Conservation (phyloP, 2,113 vertebrate species). For the Prochilodus magdalenae region DNA sequence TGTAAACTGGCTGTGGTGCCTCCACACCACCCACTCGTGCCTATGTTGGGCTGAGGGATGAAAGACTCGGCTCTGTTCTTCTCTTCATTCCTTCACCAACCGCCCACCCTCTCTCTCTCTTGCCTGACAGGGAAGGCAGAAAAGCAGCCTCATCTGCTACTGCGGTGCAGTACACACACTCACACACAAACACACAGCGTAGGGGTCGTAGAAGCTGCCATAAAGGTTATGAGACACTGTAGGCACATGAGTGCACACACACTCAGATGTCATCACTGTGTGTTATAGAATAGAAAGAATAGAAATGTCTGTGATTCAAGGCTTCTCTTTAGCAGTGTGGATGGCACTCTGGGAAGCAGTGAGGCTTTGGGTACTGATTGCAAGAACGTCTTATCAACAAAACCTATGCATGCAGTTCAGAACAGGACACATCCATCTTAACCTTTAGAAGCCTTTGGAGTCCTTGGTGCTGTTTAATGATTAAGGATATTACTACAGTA, state of each 20-base stretch:
- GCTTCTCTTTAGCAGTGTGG: neutral
- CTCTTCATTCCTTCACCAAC: conserved; percentile 47
- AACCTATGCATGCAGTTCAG: neutral
- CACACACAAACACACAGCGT: conserved; percentile 19
- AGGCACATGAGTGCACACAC: conserved; percentile 9
- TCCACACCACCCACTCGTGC: conserved; percentile 49
- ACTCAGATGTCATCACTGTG: conserved; percentile 1
- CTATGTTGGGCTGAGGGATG: conserved; percentile 48
- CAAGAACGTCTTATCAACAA: neutral
- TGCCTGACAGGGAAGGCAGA: conserved; percentile 37
- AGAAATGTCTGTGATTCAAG: neutral
- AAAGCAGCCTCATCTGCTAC: conserved; percentile 21
- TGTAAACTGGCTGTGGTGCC: conserved; percentile 48
- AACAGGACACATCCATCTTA: neutral
- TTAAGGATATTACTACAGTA: too few relatives aligned
- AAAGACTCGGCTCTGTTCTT: conserved; percentile 44
- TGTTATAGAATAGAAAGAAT: neutral
- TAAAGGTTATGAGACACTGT: conserved; percentile 39
- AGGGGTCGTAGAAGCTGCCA: neutral
- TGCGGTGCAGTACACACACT: conserved; percentile 1
- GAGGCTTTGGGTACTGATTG: neutral
- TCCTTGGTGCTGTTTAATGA: too few relatives aligned
- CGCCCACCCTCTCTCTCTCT: conserved; percentile 43
- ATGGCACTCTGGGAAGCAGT: neutral
- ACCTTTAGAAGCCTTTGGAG: too few relatives aligned